Percentiles rank a stretch among this genome's conserved stretches.
Evolutionary conservation across 2,797 vertebrate genomes (phyloP).

Genomic region (Epinephelus coioides): DNA sequence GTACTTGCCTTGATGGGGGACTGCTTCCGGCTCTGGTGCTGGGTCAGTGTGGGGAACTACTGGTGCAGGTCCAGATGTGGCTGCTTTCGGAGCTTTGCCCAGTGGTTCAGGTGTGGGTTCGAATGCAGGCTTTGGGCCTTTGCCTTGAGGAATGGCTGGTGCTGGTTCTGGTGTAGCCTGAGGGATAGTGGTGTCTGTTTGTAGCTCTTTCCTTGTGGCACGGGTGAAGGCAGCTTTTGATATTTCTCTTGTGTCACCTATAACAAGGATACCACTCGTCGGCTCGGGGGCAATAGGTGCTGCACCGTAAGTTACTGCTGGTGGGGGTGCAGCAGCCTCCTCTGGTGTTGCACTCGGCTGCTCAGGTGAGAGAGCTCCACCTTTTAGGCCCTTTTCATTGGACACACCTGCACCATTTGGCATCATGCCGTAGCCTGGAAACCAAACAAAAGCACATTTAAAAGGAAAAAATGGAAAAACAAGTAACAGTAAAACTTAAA

Average conservation of each 20-base stretch:
- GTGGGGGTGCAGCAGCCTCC: constrained; percentile 41
- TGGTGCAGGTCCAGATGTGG: constrained; percentile 41
- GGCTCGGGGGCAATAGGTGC: constrained; percentile 33
- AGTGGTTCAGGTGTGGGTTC: constrained; percentile 36
- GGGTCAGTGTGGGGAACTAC: constrained; percentile 32
- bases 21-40: constrained; percentile 23
- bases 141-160: constrained; percentile 32
- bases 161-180: constrained; percentile 46
- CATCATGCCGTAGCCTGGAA: constrained; percentile 72
- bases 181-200: constrained; percentile 41
- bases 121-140: constrained; percentile 32
- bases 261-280: constrained; percentile 38
- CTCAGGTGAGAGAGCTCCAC: constrained; percentile 59
- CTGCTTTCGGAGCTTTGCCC: constrained; percentile 41
- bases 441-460: constrained; percentile 21
- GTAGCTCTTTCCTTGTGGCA: constrained; percentile 69
- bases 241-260: constrained; percentile 66
- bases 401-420: constrained; percentile 51
- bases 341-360: constrained; percentile 52
- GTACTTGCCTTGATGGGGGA: constrained; percentile 71
- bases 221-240: constrained; percentile 51
- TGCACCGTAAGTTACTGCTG: constrained; percentile 27
- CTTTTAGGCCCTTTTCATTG: constrained; percentile 67
- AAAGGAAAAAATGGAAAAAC: not conserved
- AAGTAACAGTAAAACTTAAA: not conserved